These are phyloP conservation scores for Oryzias curvinotus DNA, from an alignment of 2,113 vertebrate species.

Conservation along the genomic window DNA sequence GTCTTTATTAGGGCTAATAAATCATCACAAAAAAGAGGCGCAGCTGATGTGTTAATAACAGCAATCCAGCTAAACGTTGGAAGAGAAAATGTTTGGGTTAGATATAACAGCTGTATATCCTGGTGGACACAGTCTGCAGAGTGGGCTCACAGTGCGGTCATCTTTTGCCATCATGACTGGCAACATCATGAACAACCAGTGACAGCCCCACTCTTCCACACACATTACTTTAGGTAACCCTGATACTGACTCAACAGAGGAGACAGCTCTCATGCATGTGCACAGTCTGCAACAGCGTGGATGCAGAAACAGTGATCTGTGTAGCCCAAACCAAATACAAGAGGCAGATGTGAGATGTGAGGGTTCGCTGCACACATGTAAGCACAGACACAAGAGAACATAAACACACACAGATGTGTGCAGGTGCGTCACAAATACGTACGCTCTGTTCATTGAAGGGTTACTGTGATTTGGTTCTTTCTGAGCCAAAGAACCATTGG, in stretches of 20 bases:
- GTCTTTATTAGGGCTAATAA: no score
- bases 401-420: no score
- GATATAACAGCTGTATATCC: no score
- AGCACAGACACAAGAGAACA: background rate
- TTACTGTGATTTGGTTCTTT: constrained; percentile 18
- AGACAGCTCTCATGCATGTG: background rate
- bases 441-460: background rate
- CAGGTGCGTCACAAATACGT: no score
- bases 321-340: background rate
- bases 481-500: constrained; percentile 3
- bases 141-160: background rate
- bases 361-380: background rate
- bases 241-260: background rate
- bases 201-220: background rate
- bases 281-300: background rate
- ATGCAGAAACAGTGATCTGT: background rate
- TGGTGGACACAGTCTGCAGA: background rate
- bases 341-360: no score
- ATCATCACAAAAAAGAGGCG: no score
- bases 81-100: no score
- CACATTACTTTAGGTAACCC: background rate
- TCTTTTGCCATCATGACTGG: background rate
- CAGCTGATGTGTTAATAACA: no score
- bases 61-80: no score
- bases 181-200: background rate